Percentiles rank a stretch among this genome's conserved stretches.
phyloP scores from a whole-genome alignment of 2,888 invertebrate species.

The Crematogaster levior region DNA sequence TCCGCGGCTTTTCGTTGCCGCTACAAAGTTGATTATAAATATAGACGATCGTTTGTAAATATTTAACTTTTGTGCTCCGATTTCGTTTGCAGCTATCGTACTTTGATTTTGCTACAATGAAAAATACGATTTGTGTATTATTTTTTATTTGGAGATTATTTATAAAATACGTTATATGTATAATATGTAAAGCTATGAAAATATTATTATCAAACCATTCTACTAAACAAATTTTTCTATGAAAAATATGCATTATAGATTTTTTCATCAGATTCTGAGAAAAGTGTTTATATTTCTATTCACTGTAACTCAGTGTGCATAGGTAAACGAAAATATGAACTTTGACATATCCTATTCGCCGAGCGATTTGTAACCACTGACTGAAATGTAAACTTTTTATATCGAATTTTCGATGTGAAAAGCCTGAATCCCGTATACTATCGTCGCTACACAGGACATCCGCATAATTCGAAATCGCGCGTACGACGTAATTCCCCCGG shows the following conservation, averaged over 20 bases:
- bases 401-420: constrained; percentile 26
- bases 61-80: neutral
- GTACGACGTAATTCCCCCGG: constrained; percentile 33
- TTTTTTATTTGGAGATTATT: neutral
- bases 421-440: neutral
- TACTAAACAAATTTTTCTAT: neutral
- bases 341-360: neutral
- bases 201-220: neutral
- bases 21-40: constrained; percentile 21
- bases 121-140: neutral
- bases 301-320: neutral
- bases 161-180: neutral
- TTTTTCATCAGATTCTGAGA: neutral
- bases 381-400: constrained; percentile 16
- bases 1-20: constrained; percentile 2
- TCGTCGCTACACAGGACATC: constrained; percentile 10
- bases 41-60: constrained; percentile 39
- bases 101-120: neutral
- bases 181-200: neutral
- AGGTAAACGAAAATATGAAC: neutral
- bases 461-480: constrained; percentile 45
- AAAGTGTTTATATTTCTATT: neutral
- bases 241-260: neutral
- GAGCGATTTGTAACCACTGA: constrained; percentile 14
- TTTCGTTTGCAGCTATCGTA: neutral